Conservation (phyloP, 2,888 invertebrate genomes). For the Ypsolopha scabrella region DNA sequence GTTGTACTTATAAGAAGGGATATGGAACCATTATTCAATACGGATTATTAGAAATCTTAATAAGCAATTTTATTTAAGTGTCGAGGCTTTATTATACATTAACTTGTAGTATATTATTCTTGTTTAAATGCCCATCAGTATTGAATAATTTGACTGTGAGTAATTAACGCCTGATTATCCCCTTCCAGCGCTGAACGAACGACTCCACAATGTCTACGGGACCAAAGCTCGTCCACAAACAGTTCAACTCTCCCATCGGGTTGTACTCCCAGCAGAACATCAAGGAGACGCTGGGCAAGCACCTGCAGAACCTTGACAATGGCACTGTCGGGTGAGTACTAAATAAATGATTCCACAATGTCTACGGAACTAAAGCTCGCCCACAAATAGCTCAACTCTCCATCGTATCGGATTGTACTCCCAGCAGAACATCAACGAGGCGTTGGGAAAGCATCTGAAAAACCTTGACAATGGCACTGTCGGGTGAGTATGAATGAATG, state of each 20-base stretch:
- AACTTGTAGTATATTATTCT: no score
- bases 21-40: no score
- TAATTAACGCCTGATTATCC: no score
- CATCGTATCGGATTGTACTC: slow-evolving; percentile 89
- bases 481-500: slow-evolving; percentile 74
- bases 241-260: slow-evolving; percentile 91
- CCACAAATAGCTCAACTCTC: slow-evolving; percentile 92
- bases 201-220: slow-evolving; percentile 76
- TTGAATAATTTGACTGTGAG: no score
- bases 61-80: no score
- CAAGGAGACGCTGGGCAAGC: slow-evolving; percentile 82
- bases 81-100: no score
- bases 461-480: slow-evolving; percentile 83
- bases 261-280: slow-evolving; percentile 86
- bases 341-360: slow-evolving; percentile 71
- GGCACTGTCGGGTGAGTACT: slow-evolving; percentile 83
- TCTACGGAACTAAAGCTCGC: slow-evolving; percentile 79
- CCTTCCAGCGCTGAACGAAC: slow-evolving; percentile 64
- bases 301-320: slow-evolving; percentile 81
- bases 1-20: no score
- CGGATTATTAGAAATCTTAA: no score
- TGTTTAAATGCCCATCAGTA: no score
- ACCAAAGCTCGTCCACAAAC: slow-evolving; percentile 84
- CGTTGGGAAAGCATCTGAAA: slow-evolving; percentile 81
- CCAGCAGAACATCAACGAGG: slow-evolving; percentile 82